Percentiles rank a stretch among this genome's conserved stretches.
Evolutionary conservation across 2,797 vertebrate species (phyloP).

Genomic region (Betta splendens): DNA sequence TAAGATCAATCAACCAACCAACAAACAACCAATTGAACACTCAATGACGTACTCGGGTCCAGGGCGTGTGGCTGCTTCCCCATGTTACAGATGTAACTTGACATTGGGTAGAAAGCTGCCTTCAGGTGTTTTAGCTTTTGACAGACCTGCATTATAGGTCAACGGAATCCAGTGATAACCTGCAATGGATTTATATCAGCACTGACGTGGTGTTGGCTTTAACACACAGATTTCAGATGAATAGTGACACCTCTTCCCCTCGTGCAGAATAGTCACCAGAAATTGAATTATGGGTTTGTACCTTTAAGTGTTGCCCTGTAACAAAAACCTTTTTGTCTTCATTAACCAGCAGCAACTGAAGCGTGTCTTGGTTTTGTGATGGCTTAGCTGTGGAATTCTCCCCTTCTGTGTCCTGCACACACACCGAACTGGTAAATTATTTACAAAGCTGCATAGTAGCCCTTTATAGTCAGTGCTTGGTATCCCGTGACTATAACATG

Average conservation of each 20-base stretch:
- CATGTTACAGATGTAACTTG: too few relatives aligned
- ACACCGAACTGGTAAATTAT: conserved; percentile 50
- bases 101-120: too few relatives aligned
- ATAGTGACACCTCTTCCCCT: conserved; percentile 18
- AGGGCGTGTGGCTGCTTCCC: too few relatives aligned
- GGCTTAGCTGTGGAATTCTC: conserved; percentile 28
- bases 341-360: conserved; percentile 13
- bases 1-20: too few relatives aligned
- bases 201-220: conserved; percentile 1
- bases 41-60: too few relatives aligned
- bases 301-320: conserved; percentile 1
- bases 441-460: conserved; percentile 44
- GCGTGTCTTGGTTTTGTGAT: conserved; percentile 25
- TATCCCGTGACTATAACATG: conserved; percentile 27
- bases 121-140: background rate
- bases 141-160: background rate
- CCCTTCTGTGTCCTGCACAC: conserved; percentile 8
- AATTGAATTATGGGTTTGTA: background rate
- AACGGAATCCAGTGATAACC: background rate
- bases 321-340: conserved; percentile 13
- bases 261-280: conserved; percentile 1
- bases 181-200: conserved; percentile 16
- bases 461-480: conserved; percentile 7
- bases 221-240: conserved; percentile 10
- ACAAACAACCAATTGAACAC: too few relatives aligned